Evolutionary conservation across 2,888 invertebrate species (phyloP).

Genomic region (Pediacus dermestoides): DNA sequence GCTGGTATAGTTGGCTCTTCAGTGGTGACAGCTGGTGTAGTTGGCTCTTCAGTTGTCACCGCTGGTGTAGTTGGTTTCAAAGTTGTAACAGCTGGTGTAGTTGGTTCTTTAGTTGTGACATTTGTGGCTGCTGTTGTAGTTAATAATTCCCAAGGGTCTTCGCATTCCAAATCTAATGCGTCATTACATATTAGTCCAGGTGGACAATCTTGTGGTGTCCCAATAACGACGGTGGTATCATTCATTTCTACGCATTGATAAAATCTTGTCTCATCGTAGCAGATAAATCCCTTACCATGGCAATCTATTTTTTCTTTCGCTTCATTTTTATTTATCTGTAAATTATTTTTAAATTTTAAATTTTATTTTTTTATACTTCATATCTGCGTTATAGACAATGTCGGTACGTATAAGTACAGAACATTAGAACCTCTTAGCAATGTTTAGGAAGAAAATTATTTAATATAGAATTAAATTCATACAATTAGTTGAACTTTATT

Average conservation of each 20-base stretch:
- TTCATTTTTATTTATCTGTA: neutral
- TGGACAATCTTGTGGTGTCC: slow-evolving; percentile 23
- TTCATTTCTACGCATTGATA: slow-evolving; percentile 24
- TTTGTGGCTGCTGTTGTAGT: slow-evolving; percentile 1
- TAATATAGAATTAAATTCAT: too few relatives aligned
- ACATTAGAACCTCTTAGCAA: too few relatives aligned
- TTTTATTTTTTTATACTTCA: too few relatives aligned
- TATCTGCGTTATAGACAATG: too few relatives aligned
- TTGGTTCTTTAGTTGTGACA: slow-evolving; percentile 17
- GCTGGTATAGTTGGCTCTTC: slow-evolving; percentile 7
- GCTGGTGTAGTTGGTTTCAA: slow-evolving; percentile 44
- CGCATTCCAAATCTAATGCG: slow-evolving; percentile 22
- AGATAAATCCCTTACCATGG: slow-evolving; percentile 16
- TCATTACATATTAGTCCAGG: slow-evolving; percentile 23
- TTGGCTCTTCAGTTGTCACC: slow-evolving; percentile 26
- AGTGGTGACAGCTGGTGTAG: slow-evolving; percentile 1
- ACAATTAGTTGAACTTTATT: too few relatives aligned
- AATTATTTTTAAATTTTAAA: too few relatives aligned
- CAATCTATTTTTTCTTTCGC: slow-evolving; percentile 7
- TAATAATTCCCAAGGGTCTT: slow-evolving; percentile 14
- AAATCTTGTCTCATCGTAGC: slow-evolving; percentile 18
- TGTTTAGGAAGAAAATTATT: too few relatives aligned
- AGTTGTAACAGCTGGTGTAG: slow-evolving; percentile 1
- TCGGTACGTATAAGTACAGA: too few relatives aligned
- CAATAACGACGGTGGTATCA: slow-evolving; percentile 20